Conservation (phyloP, 2,113 vertebrate genomes). For the Muscicapa adusta region DNA sequence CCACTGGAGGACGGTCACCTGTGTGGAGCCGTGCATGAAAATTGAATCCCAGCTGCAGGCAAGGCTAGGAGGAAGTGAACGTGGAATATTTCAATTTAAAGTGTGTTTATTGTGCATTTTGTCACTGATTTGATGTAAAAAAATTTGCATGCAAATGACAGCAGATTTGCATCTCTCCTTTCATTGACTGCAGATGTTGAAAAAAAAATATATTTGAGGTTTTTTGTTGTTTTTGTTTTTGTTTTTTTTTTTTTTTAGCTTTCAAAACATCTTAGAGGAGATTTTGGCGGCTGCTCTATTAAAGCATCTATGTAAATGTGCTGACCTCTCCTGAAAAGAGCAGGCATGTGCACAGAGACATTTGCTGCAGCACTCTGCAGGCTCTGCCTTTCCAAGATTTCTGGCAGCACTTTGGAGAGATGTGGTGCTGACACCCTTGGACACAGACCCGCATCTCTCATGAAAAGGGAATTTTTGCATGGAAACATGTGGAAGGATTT, state of each 20-base stretch:
- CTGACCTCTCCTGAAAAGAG: conserved; percentile 44
- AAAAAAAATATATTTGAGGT: conserved; percentile 1
- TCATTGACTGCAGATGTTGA: conserved; percentile 65
- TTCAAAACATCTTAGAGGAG: conserved; percentile 30
- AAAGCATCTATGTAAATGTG: not conserved
- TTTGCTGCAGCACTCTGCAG: not conserved
- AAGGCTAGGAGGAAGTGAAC: conserved; percentile 56
- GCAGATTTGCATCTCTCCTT: conserved; percentile 62
- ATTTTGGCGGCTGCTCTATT: conserved; percentile 5
- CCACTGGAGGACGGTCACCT: conserved; percentile 43
- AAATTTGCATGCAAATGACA: conserved; percentile 63
- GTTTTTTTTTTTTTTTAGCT: not conserved
- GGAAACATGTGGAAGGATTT: not conserved
- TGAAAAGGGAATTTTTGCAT: not conserved
- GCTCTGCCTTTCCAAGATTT: not conserved
- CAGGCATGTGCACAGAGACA: not conserved
- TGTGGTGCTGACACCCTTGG: not conserved
- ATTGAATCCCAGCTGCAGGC: conserved; percentile 59
- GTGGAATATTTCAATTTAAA: conserved; percentile 59
- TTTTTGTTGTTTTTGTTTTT: not conserved
- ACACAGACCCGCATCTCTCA: accelerated
- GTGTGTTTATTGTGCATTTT: conserved; percentile 62
- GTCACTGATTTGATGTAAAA: conserved; percentile 59
- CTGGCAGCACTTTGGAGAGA: not conserved
- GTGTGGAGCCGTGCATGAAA: conserved; percentile 35